Conservation (phyloP, 2,797 vertebrate species). For the Nothura maculosa region DNA sequence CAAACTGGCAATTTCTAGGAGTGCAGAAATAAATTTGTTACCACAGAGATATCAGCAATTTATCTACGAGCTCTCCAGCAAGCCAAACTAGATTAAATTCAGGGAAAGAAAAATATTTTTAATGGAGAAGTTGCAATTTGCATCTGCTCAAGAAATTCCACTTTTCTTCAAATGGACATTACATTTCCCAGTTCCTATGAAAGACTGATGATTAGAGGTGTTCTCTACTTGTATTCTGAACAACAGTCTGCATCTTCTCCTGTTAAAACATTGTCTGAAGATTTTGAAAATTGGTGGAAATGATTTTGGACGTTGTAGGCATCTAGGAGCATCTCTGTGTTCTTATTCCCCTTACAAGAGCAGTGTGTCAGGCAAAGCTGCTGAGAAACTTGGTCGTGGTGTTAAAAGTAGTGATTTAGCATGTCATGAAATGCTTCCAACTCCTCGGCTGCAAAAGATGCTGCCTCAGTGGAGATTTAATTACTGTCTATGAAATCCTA, state of each 20-base stretch:
- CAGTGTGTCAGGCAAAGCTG: background rate
- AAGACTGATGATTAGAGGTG: background rate
- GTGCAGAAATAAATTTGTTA: background rate
- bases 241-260: background rate
- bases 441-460: background rate
- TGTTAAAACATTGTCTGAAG: background rate
- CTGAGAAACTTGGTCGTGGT: background rate
- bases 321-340: too few relatives aligned
- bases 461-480: background rate
- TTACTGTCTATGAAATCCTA: background rate
- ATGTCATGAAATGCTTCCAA: background rate
- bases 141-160: background rate
- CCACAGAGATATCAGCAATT: background rate
- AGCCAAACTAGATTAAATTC: background rate
- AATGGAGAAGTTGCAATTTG: background rate
- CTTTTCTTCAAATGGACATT: background rate
- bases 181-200: background rate
- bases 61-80: background rate
- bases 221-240: background rate
- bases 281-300: background rate
- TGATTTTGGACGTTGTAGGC: background rate
- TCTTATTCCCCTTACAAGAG: background rate
- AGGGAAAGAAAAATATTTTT: background rate
- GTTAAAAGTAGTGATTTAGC: background rate
- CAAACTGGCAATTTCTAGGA: too few relatives aligned